Conservation (phyloP, 2,888 invertebrate species). For the Muschampia plurimacula region DNA sequence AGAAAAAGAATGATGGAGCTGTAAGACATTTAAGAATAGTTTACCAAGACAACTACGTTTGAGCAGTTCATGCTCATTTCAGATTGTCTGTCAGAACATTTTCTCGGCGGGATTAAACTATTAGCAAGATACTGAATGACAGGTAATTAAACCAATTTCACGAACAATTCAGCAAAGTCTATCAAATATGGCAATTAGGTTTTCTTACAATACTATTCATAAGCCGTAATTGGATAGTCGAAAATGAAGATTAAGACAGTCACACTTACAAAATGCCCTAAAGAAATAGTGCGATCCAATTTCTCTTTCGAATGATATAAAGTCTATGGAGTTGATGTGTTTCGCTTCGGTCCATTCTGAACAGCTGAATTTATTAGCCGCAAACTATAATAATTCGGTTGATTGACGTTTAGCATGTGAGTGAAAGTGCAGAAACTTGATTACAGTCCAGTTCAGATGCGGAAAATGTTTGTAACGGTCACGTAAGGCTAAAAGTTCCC, state of each 20-base stretch:
- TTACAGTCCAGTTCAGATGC: constrained; percentile 27
- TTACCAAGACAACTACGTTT: too few species aligned
- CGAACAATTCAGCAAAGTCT: not conserved
- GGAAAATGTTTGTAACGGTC: constrained; percentile 23
- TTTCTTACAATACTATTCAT: constrained; percentile 7
- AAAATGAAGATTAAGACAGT: constrained; percentile 16
- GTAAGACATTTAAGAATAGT: too few species aligned
- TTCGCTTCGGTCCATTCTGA: constrained; percentile 59
- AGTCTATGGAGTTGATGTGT: constrained; percentile 43
- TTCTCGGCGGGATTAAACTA: not conserved
- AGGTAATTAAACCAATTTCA: not conserved
- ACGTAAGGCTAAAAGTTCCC: constrained; percentile 12
- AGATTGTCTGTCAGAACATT: too few species aligned
- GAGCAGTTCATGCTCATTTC: too few species aligned
- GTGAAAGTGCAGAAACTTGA: constrained; percentile 52
- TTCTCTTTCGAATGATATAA: constrained; percentile 43
- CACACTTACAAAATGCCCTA: constrained; percentile 30
- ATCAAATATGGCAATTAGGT: not conserved
- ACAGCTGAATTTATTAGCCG: constrained; percentile 55
- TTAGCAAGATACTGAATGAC: not conserved
- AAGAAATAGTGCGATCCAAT: constrained; percentile 39
- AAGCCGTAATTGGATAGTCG: not conserved
- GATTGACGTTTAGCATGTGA: constrained; percentile 60
- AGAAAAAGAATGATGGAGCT: too few species aligned
- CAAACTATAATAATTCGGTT: constrained; percentile 53